Percentiles rank a stretch among this genome's conserved stretches.
These are phyloP conservation scores for Megalops cyprinoides DNA, from an alignment of 2,797 vertebrate species.

Conservation along the genomic window DNA sequence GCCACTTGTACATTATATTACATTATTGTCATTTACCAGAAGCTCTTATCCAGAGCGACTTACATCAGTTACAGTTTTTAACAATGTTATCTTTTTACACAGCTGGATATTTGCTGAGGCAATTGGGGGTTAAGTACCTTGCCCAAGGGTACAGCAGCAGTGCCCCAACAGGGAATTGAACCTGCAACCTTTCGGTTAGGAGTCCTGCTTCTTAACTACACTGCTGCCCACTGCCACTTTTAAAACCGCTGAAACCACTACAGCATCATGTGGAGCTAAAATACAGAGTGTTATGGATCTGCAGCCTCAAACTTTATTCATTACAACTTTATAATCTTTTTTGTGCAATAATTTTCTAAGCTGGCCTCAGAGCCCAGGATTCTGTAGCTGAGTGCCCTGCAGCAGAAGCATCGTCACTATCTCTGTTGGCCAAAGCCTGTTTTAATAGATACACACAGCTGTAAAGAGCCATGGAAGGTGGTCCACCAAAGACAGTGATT, in stretches of 20 bases:
- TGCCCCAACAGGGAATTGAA: too few relatives aligned
- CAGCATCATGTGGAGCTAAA: not conserved
- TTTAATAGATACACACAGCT: slow-evolving; percentile 59
- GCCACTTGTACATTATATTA: too few relatives aligned
- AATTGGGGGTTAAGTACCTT: too few relatives aligned
- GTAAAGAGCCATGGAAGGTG: slow-evolving; percentile 63
- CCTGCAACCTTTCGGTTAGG: too few relatives aligned
- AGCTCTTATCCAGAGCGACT: too few relatives aligned
- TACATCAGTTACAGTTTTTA: too few relatives aligned
- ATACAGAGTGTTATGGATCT: not conserved
- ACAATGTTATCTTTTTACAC: too few relatives aligned
- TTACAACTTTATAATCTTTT: not conserved
- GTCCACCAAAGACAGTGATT: slow-evolving; percentile 64
- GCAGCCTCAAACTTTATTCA: not conserved
- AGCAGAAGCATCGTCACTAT: slow-evolving; percentile 60
- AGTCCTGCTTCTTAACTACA: too few relatives aligned
- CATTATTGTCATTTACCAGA: too few relatives aligned
- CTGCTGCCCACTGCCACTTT: not conserved
- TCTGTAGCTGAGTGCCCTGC: not conserved
- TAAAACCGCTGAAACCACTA: too few relatives aligned
- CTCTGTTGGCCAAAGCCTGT: slow-evolving; percentile 51
- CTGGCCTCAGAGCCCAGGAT: not conserved
- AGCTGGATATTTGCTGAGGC: too few relatives aligned
- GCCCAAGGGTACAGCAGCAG: too few relatives aligned
- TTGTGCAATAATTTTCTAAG: not conserved